A percentile compares a stretch with the other conserved stretches of the same genome.
Evolutionary conservation across 2,888 invertebrate genomes (phyloP).

Genomic region (Troglohyphantes excavatus): DNA sequence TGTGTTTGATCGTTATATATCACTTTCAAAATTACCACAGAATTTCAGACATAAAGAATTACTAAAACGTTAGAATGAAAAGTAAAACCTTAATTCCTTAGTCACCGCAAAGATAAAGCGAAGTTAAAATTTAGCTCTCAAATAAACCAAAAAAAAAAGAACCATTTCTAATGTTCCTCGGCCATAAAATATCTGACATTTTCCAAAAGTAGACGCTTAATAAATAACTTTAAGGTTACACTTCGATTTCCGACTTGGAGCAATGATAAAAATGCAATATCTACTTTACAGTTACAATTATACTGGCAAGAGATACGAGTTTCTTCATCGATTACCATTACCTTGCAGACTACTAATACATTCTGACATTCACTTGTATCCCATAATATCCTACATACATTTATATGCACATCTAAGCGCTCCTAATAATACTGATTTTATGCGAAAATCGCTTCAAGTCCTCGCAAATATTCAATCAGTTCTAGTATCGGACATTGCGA

Average conservation of each 20-base stretch:
- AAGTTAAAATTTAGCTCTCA: too few relatives aligned
- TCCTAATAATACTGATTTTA: slow-evolving; percentile 39
- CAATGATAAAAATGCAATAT: slow-evolving; percentile 35
- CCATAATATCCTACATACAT: slow-evolving; percentile 51
- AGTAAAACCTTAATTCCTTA: too few relatives aligned
- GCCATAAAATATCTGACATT: too few relatives aligned
- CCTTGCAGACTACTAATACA: slow-evolving; percentile 37
- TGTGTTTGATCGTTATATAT: too few relatives aligned
- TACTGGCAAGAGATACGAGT: slow-evolving; percentile 31
- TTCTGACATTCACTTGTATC: slow-evolving; percentile 38
- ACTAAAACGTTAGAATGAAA: too few relatives aligned
- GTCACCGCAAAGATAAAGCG: too few relatives aligned
- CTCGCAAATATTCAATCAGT: slow-evolving; percentile 63
- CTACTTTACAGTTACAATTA: slow-evolving; percentile 54
- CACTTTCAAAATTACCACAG: too few relatives aligned
- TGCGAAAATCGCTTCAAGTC: slow-evolving; percentile 47
- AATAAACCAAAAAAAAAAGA: too few relatives aligned
- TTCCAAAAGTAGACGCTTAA: not conserved
- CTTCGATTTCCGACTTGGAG: slow-evolving; percentile 32
- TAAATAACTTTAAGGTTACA: slow-evolving; percentile 43
- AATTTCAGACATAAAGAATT: too few relatives aligned
- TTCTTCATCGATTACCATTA: slow-evolving; percentile 59
- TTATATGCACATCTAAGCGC: slow-evolving; percentile 55
- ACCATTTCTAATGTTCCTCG: too few relatives aligned
- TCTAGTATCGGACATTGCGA: slow-evolving; percentile 19